Percentiles rank a stretch among this genome's conserved stretches.
Conservation (phyloP, 2,797 vertebrate genomes). For the Mionectes olivaceus region DNA sequence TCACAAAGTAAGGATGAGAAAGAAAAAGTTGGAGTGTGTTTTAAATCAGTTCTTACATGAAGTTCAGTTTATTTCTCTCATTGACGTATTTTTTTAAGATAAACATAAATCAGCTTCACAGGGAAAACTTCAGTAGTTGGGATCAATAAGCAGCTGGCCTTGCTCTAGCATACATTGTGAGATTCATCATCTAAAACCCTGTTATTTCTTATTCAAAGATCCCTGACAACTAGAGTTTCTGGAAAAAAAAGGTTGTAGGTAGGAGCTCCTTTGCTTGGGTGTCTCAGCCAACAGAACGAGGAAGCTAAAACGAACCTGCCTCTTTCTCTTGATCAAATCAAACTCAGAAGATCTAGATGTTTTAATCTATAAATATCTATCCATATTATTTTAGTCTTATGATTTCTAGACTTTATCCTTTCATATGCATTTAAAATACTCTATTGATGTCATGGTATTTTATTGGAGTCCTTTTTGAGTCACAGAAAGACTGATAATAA, state of each 20-base stretch:
- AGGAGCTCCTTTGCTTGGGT: neutral
- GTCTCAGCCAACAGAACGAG: neutral
- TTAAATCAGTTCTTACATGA: neutral
- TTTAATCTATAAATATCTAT: neutral
- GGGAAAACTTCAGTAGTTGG: neutral
- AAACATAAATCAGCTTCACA: slow-evolving; percentile 35
- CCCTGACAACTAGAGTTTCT: neutral
- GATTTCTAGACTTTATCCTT: neutral
- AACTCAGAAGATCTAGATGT: neutral
- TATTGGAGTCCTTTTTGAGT: slow-evolving; percentile 11
- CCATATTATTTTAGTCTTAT: neutral
- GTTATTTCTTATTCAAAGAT: neutral
- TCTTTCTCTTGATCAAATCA: neutral
- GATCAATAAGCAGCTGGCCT: slow-evolving; percentile 19
- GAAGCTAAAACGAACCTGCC: neutral
- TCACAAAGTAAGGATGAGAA: neutral
- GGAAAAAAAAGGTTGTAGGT: neutral
- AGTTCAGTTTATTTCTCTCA: neutral
- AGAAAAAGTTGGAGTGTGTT: neutral
- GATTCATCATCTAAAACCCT: neutral
- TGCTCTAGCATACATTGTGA: neutral
- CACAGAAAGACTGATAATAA: slow-evolving; percentile 10
- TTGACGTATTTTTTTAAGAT: neutral
- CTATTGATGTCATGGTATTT: neutral
- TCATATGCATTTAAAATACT: slow-evolving; percentile 1